Evolutionary conservation across 2,888 invertebrate genomes (phyloP).

Genomic region (Atethmia centrago): DNA sequence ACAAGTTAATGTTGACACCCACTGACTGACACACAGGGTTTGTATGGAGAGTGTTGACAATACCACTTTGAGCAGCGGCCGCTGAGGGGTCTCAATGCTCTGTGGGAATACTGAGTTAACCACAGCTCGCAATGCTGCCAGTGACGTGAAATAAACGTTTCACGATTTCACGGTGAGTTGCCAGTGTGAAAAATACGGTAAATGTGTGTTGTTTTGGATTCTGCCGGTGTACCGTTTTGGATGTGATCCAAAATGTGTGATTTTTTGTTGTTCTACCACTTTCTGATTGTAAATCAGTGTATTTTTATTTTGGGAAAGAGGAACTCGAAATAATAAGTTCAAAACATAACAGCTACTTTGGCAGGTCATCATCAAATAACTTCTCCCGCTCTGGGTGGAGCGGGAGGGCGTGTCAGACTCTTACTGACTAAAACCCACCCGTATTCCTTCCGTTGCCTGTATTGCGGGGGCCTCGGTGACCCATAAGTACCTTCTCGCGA

Average conservation of each 20-base stretch:
- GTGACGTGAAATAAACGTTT: slow-evolving; percentile 49
- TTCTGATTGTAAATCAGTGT: neutral
- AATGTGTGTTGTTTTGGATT: slow-evolving; percentile 28
- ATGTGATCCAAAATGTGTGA: slow-evolving; percentile 35
- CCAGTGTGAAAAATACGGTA: slow-evolving; percentile 35
- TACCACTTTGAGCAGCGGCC: too few relatives aligned
- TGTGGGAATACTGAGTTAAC: slow-evolving; percentile 9
- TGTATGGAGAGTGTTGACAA: neutral
- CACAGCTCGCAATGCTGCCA: slow-evolving; percentile 20
- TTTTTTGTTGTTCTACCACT: slow-evolving; percentile 7
- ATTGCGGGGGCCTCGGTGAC: too few relatives aligned
- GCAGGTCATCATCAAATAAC: too few relatives aligned
- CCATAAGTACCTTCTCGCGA: too few relatives aligned
- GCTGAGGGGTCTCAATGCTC: neutral
- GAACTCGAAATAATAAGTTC: neutral
- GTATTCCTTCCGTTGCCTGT: too few relatives aligned
- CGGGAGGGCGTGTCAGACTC: too few relatives aligned
- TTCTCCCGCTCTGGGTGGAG: too few relatives aligned
- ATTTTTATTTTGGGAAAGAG: neutral
- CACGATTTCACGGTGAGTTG: slow-evolving; percentile 42
- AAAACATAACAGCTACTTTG: neutral
- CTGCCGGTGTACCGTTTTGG: slow-evolving; percentile 37
- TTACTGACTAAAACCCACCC: too few relatives aligned
- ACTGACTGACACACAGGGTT: neutral
- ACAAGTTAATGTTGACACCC: neutral